Evolutionary conservation across 2,113 vertebrate genomes (phyloP).

Genomic region (Ctenomys sociabilis): DNA sequence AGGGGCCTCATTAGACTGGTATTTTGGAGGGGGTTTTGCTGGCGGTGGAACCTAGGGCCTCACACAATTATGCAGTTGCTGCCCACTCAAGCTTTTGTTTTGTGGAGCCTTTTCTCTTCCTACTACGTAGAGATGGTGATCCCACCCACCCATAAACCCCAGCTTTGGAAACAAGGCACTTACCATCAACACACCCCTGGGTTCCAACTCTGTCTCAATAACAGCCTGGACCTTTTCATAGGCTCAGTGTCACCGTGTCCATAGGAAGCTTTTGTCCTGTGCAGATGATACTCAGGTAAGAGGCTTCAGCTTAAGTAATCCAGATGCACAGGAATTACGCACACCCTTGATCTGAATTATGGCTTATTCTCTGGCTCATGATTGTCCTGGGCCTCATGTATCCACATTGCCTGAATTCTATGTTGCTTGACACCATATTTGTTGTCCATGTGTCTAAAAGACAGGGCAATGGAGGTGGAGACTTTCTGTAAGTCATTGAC

Average conservation of each 20-base stretch:
- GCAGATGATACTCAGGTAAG: background rate
- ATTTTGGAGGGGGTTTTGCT: background rate
- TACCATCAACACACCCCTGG: background rate
- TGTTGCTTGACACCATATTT: background rate
- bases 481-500: too few relatives aligned
- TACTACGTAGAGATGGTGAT: background rate
- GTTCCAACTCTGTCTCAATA: background rate
- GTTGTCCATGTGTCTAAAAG: background rate
- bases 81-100: too few relatives aligned
- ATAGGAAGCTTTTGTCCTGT: too few relatives aligned
- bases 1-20: background rate
- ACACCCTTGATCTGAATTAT: background rate
- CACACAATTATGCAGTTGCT: background rate
- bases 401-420: too few relatives aligned
- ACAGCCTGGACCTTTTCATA: background rate
- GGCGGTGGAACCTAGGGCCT: background rate
- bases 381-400: background rate
- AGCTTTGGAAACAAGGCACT: background rate
- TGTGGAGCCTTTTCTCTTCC: background rate
- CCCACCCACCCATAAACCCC: background rate
- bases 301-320: background rate
- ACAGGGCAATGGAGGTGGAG: background rate
- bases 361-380: rapidly evolving
- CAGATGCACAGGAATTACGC: too few relatives aligned
- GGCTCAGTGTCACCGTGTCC: background rate